phyloP scores from a whole-genome alignment of 2,888 invertebrate genomes.

The Thymelicus lineola region DNA sequence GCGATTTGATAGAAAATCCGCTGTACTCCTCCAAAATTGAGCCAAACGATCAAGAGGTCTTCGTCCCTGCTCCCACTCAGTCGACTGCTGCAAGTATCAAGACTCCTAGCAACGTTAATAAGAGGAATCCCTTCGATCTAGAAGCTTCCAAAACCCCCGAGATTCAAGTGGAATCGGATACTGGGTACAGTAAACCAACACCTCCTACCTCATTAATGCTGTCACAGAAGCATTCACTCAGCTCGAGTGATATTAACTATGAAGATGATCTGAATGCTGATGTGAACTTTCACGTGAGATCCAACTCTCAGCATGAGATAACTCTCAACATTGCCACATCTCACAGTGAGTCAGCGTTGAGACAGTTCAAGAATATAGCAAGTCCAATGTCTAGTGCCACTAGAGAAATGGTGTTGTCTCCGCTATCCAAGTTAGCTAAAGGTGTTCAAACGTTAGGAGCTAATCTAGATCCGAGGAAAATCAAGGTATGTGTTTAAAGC shows the following conservation, averaged over 20 bases:
- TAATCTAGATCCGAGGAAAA: conserved; percentile 93
- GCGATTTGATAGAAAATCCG: conserved; percentile 77
- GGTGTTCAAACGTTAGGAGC: conserved; percentile 94
- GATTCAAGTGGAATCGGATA: conserved; percentile 80
- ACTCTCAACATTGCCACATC: conserved; percentile 90
- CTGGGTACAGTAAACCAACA: conserved; percentile 65
- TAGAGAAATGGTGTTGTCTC: conserved; percentile 88
- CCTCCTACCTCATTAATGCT: conserved; percentile 85
- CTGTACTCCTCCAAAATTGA: conserved; percentile 80
- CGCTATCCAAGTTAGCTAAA: conserved; percentile 93
- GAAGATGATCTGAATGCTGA: conserved; percentile 51
- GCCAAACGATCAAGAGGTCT: conserved; percentile 74
- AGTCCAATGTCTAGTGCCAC: conserved; percentile 88
- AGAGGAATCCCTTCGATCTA: conserved; percentile 72
- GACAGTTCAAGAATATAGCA: conserved; percentile 87
- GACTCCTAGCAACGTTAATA: conserved; percentile 66
- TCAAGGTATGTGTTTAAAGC: conserved; percentile 76
- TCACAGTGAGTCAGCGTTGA: conserved; percentile 92
- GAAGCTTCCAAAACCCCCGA: conserved; percentile 85
- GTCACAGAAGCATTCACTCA: conserved; percentile 88
- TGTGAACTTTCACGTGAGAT: conserved; percentile 72
- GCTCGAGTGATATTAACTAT: conserved; percentile 87
- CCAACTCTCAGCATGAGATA: conserved; percentile 88
- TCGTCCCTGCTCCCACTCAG: conserved; percentile 85
- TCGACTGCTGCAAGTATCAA: conserved; percentile 59